Conservation (phyloP, 2,797 vertebrate species). For the Mycteria americana region DNA sequence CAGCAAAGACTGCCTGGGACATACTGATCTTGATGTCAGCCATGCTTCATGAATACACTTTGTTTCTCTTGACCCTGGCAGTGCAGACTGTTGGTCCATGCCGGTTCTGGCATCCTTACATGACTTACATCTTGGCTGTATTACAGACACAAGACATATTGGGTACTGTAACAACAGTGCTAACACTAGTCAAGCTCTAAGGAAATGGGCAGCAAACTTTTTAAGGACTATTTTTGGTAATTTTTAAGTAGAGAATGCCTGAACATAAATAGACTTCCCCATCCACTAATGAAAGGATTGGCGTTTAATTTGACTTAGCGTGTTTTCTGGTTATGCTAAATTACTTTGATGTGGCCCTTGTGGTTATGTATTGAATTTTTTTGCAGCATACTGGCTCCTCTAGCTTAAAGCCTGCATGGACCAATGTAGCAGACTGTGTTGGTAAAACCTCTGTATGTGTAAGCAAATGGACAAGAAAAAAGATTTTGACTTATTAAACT, state of each 20-base stretch:
- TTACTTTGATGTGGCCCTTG: slow-evolving; percentile 42
- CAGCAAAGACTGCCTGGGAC: not conserved
- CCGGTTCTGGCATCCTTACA: not conserved
- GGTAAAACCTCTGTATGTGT: not conserved
- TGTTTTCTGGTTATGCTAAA: slow-evolving; percentile 4
- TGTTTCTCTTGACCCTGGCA: not conserved
- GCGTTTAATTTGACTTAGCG: not conserved
- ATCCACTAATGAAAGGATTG: slow-evolving; percentile 14
- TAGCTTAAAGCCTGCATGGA: not conserved
- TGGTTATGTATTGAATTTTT: not conserved
- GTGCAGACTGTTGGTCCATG: not conserved
- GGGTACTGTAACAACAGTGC: not conserved
- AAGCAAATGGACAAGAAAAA: not conserved
- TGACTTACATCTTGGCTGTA: not conserved
- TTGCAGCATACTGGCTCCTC: not conserved
- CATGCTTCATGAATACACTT: not conserved
- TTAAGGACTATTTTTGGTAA: slow-evolving; percentile 13
- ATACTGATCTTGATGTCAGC: not conserved
- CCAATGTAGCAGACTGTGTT: not conserved
- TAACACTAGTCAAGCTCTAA: accelerated
- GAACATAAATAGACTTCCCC: not conserved
- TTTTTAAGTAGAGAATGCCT: not conserved
- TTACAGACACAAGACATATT: not conserved
- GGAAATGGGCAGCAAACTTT: not conserved
- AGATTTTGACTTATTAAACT: not conserved